A percentile compares a stretch with the other conserved stretches of the same genome.
These are phyloP conservation scores for Tetranychus piercei DNA, from an alignment of 2,888 invertebrate species.

Conservation along the genomic window DNA sequence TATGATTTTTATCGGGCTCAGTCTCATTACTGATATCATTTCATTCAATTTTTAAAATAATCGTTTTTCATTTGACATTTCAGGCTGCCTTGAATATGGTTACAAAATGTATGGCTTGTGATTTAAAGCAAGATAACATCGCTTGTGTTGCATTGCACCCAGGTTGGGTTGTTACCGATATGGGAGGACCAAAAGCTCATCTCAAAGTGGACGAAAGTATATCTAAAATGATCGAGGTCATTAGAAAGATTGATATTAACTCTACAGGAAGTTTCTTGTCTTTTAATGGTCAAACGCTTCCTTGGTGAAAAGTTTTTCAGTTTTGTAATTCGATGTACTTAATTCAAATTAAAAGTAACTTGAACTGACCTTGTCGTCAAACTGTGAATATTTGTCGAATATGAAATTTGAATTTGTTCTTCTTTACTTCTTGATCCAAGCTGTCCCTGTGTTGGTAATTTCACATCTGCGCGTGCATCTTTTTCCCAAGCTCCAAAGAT, in stretches of 20 bases:
- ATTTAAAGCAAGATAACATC: conserved; percentile 54
- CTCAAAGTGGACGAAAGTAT: conserved; percentile 51
- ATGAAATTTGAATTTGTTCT: conserved; percentile 31
- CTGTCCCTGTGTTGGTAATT: background rate
- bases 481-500: conserved; percentile 36
- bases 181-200: conserved; percentile 65
- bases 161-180: conserved; percentile 41
- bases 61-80: background rate
- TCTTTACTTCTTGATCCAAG: conserved; percentile 9
- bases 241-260: conserved; percentile 43
- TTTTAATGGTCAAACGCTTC: conserved; percentile 51
- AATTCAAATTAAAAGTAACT: background rate
- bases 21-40: background rate
- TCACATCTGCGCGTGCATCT: conserved; percentile 27
- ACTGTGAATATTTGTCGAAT: conserved; percentile 78
- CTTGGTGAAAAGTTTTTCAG: conserved; percentile 41
- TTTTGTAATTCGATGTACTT: no score
- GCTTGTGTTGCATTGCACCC: conserved; percentile 59
- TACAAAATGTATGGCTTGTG: conserved; percentile 62
- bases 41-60: background rate
- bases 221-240: conserved; percentile 45
- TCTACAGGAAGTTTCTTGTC: conserved; percentile 60
- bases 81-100: conserved; percentile 58
- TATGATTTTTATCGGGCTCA: no score
- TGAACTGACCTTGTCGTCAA: conserved; percentile 50